Percentiles rank a stretch among this genome's conserved stretches.
phyloP scores from a whole-genome alignment of 2,888 invertebrate species.

The Drosophila pseudotalamancana region DNA sequence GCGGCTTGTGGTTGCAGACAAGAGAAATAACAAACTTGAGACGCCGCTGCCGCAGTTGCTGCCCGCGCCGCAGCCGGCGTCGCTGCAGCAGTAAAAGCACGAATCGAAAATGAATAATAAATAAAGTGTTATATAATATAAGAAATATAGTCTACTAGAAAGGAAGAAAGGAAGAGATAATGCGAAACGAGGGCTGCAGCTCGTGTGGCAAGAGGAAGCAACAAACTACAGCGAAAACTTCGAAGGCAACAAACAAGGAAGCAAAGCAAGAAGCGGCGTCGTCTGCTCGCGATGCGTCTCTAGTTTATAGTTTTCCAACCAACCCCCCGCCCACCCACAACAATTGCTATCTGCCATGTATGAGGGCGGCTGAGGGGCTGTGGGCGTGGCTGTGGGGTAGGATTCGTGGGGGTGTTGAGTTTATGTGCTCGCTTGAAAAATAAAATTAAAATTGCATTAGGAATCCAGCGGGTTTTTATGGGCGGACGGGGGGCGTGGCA shows the following conservation, averaged over 20 bases:
- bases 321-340: constrained; percentile 8
- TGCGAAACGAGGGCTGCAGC: constrained; percentile 4
- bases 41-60: constrained; percentile 37
- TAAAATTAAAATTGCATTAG: constrained; percentile 80
- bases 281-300: constrained; percentile 8
- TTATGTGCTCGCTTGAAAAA: constrained; percentile 77
- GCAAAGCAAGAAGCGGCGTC: neutral
- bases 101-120: constrained; percentile 83
- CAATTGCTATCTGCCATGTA: constrained; percentile 23
- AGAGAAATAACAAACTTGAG: constrained; percentile 78
- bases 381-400: neutral
- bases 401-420: constrained; percentile 46
- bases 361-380: neutral
- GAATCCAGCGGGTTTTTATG: constrained; percentile 73
- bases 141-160: constrained; percentile 63
- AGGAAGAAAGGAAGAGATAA: constrained; percentile 1
- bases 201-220: constrained; percentile 17
- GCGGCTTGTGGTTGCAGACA: constrained; percentile 71
- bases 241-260: constrained; percentile 25
- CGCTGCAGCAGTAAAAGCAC: constrained; percentile 71
- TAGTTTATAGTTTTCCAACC: constrained; percentile 53
- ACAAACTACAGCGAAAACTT: constrained; percentile 52
- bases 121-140: constrained; percentile 82
- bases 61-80: constrained; percentile 15
- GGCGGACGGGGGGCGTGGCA: constrained; percentile 21